Evolutionary conservation across 2,888 invertebrate species (phyloP), one percentile per base, ranked within the genome.

Genomic region (Caenorhabditis sp.): DNA sequence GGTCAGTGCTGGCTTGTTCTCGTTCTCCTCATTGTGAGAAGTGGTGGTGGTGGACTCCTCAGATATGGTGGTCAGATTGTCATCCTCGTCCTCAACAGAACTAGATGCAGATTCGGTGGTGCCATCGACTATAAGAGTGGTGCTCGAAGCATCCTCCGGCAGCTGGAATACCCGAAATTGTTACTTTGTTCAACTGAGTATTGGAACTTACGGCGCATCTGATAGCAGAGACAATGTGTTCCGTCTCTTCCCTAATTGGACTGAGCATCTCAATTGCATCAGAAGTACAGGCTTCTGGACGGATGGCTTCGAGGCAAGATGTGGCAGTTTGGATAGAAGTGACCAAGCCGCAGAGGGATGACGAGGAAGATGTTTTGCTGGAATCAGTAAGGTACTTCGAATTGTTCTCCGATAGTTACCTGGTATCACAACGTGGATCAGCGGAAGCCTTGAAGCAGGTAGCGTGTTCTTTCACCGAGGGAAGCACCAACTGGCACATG

Each of bases 401-500:
- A 32, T 24, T 50, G 6, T 11, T 13, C 32, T 32, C 32, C 22
- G 15, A 28, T 69, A 22, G 5, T 32, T 65, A 86, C 83, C 67
- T 83, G 28, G 80, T 61, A 44, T 71, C 82, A 72, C 82, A 82
- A 32, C 80, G 74, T 0, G 62, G 47, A 61, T 81, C 76, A 20
- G 65, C 51, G 1, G 81, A 76, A 11, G 82, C 32, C 32, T 86
- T 76, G 84, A 90, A 89, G 62, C 90, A 90, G n/a, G 35, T 62
- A 1, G 82, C 32, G 64, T 90, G 89, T 56, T 90, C 90, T 32
- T 78, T 71, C 22, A 89, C 80, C 1, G 90, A 85, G 1, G 90
- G 90, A 9, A 89, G 83, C 6, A 90, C 83, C 60, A 90, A 80
- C 69, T 90, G 90, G 67, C 90, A 90, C 67, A 88, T 76, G 80